Base-by-base conservation (phyloP, 2,888 invertebrate species). In the Agonopterix arenella region DNA sequence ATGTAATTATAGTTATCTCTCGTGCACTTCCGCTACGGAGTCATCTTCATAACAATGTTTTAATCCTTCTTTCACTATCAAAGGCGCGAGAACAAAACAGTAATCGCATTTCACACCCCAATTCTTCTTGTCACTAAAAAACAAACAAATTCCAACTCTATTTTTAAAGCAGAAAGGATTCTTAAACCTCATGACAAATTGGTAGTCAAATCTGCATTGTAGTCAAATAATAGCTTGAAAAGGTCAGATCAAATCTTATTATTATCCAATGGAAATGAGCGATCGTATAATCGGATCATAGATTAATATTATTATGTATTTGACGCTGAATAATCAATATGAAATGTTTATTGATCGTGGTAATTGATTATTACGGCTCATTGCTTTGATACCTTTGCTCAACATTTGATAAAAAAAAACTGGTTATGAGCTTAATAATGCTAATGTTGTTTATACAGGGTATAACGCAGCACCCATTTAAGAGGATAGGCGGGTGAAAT, bases 161-260 rank as follows among this genome's bases (percentile, higher is more conserved):
- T 40, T n/a, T 9, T 4, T 40, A 40, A n/a, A 40, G n/a, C 10
- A 8, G 3, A 8, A 40, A 40, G 40, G 10, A 40, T 40, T 40
- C 40, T 9, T 1, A 9, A 37, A 40, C n/a, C n/a, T 9, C 40
- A 40, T 4, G n/a, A 40, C 9, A 40, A 46, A 11, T 38, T 46
- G 16, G 13, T 40, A 46, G 40, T 40, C 45, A 37, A n/a, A 13
- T 18, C 18, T 13, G 28, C n/a, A 41, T 40, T 47, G 47, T 47
- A 40, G 44, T 50, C 45, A 42, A 52, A 53, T 49, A 53, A 52
- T 45, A 45, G 43, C 42, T 43, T 44, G 16, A 48, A 58, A 60
- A 60, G 55, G 57, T 60, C 53, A 60, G 53, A 55, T 55, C 13
- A 45, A 46, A 56, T 60, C 51, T 18, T 36, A 41, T 57, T 55